Conservation (phyloP, 2,888 invertebrate genomes). For the Eristalis arbustorum region DNA sequence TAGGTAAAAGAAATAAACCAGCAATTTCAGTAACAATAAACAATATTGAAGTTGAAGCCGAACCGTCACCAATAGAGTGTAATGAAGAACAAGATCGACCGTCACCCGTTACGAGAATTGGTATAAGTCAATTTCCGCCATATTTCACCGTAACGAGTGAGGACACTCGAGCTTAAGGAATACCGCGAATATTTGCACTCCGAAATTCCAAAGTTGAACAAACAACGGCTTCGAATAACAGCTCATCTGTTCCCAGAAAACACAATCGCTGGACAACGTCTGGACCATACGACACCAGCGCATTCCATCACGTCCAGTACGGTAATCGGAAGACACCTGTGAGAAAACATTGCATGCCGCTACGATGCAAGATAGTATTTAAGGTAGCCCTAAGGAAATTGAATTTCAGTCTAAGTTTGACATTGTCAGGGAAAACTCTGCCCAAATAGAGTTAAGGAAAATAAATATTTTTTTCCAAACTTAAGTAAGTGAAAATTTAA, state of each 20-base stretch:
- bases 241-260: background rate
- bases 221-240: no score
- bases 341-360: background rate
- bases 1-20: constrained; percentile 4
- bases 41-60: background rate
- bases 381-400: background rate
- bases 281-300: background rate
- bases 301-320: background rate
- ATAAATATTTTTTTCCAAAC: background rate
- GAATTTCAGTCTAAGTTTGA: background rate
- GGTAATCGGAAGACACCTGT: background rate
- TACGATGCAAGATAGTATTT: background rate
- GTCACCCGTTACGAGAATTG: background rate
- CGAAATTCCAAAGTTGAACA: background rate
- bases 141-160: background rate
- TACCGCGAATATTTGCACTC: background rate
- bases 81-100: background rate
- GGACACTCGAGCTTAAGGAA: background rate
- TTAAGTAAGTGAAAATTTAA: background rate
- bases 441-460: background rate
- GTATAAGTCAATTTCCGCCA: constrained; percentile 1
- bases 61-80: background rate
- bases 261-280: no score
- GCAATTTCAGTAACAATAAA: constrained; percentile 27
- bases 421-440: background rate